phyloP scores from a whole-genome alignment of 2,888 invertebrate species.

The Linyphia triangularis region DNA sequence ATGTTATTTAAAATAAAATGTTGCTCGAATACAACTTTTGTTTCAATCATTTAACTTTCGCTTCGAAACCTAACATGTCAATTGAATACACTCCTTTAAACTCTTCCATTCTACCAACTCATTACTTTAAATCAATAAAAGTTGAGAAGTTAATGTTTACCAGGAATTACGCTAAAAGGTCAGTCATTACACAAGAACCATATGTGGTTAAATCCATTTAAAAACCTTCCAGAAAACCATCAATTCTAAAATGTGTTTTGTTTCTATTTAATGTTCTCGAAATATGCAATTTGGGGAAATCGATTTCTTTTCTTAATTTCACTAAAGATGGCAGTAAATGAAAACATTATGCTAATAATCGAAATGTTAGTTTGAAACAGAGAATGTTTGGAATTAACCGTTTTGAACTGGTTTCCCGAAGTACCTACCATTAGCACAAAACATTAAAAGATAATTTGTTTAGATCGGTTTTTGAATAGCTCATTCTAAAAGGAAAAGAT shows the following conservation, averaged over 20 bases:
- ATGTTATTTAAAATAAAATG: too few species aligned
- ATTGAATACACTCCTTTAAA: too few species aligned
- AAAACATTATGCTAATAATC: conserved; percentile 62
- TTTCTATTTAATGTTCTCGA: conserved; percentile 11
- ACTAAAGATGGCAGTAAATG: conserved; percentile 25
- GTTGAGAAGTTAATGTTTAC: background rate
- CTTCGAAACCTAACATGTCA: too few species aligned
- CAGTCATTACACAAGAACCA: background rate
- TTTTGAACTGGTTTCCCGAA: conserved; percentile 7
- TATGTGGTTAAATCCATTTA: background rate
- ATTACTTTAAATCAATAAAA: background rate
- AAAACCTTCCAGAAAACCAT: conserved; percentile 7
- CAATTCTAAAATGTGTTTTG: conserved; percentile 13
- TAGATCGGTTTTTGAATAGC: conserved; percentile 36
- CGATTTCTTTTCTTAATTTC: conserved; percentile 47
- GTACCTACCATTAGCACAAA: conserved; percentile 29
- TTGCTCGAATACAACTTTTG: too few species aligned
- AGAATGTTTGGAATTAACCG: conserved; percentile 2
- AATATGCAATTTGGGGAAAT: conserved; percentile 10
- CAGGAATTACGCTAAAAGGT: background rate
- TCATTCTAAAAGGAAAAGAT: background rate
- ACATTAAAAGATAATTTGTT: conserved; percentile 51
- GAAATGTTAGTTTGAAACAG: conserved; percentile 18
- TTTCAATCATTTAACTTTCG: too few species aligned
- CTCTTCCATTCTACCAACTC: too few species aligned